Evolutionary conservation across 2,797 vertebrate genomes (phyloP).

Genomic region (Neostethus bicornis): DNA sequence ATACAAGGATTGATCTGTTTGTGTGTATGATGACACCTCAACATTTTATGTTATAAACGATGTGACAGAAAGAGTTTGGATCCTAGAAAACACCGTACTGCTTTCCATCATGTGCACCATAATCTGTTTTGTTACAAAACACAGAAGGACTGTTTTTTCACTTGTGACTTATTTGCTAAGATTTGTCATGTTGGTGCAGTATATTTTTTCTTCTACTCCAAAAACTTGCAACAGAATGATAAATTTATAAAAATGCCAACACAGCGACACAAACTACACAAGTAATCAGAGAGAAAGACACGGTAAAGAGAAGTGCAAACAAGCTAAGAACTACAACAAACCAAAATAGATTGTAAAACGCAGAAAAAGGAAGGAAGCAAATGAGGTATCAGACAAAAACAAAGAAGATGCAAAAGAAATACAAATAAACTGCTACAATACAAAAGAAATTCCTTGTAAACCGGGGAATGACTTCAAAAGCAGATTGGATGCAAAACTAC

Average conservation of each 20-base stretch:
- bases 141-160: not conserved
- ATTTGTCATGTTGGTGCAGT: not conserved
- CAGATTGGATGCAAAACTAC: not conserved
- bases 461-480: not conserved
- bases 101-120: not conserved
- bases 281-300: not conserved
- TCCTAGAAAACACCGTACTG: not conserved
- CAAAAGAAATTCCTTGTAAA: not conserved
- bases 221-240: not conserved
- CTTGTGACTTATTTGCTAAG: not conserved
- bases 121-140: not conserved
- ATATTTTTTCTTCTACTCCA: not conserved
- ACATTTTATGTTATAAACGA: not conserved
- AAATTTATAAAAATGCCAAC: conserved; percentile 5
- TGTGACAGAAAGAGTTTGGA: not conserved
- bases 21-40: not conserved
- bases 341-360: conserved; percentile 3
- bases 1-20: not conserved
- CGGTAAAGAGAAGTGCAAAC: not conserved
- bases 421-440: conserved; percentile 2
- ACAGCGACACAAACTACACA: not conserved
- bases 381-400: not conserved
- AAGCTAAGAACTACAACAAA: conserved; percentile 1
- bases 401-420: conserved; percentile 4
- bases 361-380: conserved; percentile 10